Evolutionary conservation across 1,140 invertebrate species (phyloP), one percentile per base, ranked within the genome.

Genomic region (Dufourea novaeangliae): DNA sequence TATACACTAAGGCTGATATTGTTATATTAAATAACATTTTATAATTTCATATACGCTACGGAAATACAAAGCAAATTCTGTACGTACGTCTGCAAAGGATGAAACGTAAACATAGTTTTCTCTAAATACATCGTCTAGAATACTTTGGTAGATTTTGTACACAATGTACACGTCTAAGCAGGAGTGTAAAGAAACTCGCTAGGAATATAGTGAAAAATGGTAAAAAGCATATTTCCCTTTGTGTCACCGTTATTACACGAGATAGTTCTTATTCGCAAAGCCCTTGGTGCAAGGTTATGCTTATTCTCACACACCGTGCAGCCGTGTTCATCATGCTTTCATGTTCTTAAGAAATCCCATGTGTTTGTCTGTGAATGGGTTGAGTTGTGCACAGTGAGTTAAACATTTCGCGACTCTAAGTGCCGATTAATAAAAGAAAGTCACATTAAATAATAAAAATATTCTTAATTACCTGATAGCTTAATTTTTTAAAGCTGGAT

Each of bases 231-330:
- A 46, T 37, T 57, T 34, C 44, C 22, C 39, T 2, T 6, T 2
- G 22, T 22, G 22, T 59, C 52, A 2, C n/a, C 29, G 46, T 6
- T 29, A 17, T n/a, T 20, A 27, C 25, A 37, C 1, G n/a, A 41
- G n/a, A 46, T 37, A 57, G 39, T 59, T 37, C n/a, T 75, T 75
- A 46, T 57, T 46, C 73, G 37, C 10, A 32, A 8, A 46, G 12
- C 22, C 39, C 11, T 44, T 37, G 37, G 52, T 27, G 17, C 10
- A 46, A 57, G 46, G 29, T 68, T 68, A 46, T 68, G 34, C 63
- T 59, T 59, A 59, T 57, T 39, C 39, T 46, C 12, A 17, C 6
- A 25, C 27, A 37, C 17, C 29, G 4, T 20, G n/a, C 14, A 20
- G n/a, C 1, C 2, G 12, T 37, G 57, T 67, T 34, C 34, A n/a